These are phyloP conservation scores for Augiades crinisus DNA, from an alignment of 2,888 invertebrate genomes.

Conservation along the genomic window DNA sequence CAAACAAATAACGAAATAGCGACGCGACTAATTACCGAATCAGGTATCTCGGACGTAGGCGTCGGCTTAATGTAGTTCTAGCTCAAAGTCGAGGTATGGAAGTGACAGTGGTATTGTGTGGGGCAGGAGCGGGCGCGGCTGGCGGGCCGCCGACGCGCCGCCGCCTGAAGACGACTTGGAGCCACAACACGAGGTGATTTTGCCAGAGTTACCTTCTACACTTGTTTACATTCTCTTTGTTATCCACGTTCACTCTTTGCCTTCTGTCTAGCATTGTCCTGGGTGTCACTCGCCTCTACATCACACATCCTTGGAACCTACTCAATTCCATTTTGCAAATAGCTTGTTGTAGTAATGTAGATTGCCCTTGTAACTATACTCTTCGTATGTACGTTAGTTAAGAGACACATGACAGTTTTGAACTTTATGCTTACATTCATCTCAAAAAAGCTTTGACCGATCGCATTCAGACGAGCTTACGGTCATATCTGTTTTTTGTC, in stretches of 20 bases:
- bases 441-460: neutral
- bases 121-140: conserved; percentile 75
- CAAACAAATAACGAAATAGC: too few relatives aligned
- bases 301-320: conserved; percentile 27
- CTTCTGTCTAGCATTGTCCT: conserved; percentile 60
- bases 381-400: neutral
- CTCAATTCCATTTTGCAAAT: conserved; percentile 17
- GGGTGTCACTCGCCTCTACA: conserved; percentile 64
- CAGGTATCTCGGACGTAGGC: too few relatives aligned
- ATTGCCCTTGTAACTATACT: conserved; percentile 16
- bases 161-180: conserved; percentile 72
- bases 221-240: conserved; percentile 50
- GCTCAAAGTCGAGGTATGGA: conserved; percentile 32
- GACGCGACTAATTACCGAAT: too few relatives aligned
- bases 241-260: conserved; percentile 64
- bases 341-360: conserved; percentile 28
- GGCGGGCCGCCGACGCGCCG: conserved; percentile 68
- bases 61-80: too few relatives aligned
- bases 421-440: too few relatives aligned
- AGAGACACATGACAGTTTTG: conserved; percentile 24
- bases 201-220: conserved; percentile 79
- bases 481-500: conserved; percentile 22
- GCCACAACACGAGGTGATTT: conserved; percentile 78
- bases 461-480: neutral
- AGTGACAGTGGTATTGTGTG: conserved; percentile 64